Base-by-base conservation (phyloP, 2,797 vertebrate species). In the Chromis chromis region DNA sequence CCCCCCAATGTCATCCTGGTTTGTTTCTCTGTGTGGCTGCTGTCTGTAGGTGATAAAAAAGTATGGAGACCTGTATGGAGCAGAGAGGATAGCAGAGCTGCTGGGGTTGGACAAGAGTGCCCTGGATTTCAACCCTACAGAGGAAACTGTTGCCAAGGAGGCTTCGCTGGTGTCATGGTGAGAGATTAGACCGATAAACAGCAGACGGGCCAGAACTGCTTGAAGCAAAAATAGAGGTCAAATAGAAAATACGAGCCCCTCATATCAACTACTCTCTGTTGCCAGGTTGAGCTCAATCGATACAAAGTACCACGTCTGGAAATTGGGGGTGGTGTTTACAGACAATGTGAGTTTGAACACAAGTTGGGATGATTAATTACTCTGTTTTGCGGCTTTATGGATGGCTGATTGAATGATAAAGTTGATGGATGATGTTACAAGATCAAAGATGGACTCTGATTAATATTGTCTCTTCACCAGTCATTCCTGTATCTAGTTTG, bases 231-330 rank as follows among this genome's bases (percentile, higher is more conserved):
- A 65, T 48, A 60, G 62, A 82, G 70, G 70, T 74, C 59, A 76
- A 73, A 46, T 4, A 9, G 31, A 79, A 76, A 86, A 81, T 66
- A 22, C 12, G 6, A 63, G 49, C 19, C 22, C 6, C 52, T 82
- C n/a, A 53, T 50, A 54, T 65, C 55, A 63, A 46, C n/a, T 6
- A 31, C 28, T 84, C 21, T 82, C 42, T 70, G 79, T 90, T 77
- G 59, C 63, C 89, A 99, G 98, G 98, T 92, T 99, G 84, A 97
- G 97, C 88, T 98, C 96, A 59, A 94, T 97, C n/a, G 98, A 99
- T 89, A 97, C 97, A 31, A 99, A 99, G 85, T 99, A 99, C 88
- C 97, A 98, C 24, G 92, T 98, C 70, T 99, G 98, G 98, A 99
- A 99, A 89, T 83, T 99, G 13, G 98, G 98, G 24, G 98, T 99